Conservation (phyloP, 2,113 vertebrate genomes). For the Deroptyus accipitrinus region DNA sequence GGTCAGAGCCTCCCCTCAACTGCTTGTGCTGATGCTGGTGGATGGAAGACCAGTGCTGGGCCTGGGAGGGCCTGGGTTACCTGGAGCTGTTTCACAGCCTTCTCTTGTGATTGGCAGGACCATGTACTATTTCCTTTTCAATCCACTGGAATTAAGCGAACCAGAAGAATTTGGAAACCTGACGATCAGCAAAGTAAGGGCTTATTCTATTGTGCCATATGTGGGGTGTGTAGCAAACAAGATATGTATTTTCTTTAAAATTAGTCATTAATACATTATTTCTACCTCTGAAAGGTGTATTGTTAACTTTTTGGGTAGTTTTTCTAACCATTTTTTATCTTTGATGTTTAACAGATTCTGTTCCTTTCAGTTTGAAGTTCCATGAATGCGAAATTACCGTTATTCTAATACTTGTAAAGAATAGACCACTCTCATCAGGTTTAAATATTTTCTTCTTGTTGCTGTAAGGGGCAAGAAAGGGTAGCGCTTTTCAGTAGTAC, state of each 20-base stretch:
- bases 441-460: not conserved
- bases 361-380: not conserved
- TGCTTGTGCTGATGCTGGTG: not conserved
- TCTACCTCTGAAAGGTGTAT: not conserved
- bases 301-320: not conserved
- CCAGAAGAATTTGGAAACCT: conserved; percentile 30
- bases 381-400: not conserved
- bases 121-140: conserved; percentile 12
- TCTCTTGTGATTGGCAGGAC: conserved; percentile 28
- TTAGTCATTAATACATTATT: not conserved
- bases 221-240: conserved; percentile 40
- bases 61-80: not conserved
- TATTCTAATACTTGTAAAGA: not conserved
- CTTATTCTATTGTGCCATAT: conserved; percentile 18
- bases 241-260: conserved; percentile 34
- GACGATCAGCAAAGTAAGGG: conserved; percentile 43
- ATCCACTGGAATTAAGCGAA: conserved; percentile 17
- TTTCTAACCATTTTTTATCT: not conserved
- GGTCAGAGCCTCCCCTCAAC: not conserved
- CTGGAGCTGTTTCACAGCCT: conserved; percentile 13
- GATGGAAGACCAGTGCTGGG: not conserved
- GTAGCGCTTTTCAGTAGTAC: not conserved
- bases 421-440: not conserved
- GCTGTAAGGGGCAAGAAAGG: not conserved
- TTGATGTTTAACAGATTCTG: not conserved